Evolutionary conservation across 2,797 vertebrate species (phyloP).

Genomic region (Pangasius krempfi): DNA sequence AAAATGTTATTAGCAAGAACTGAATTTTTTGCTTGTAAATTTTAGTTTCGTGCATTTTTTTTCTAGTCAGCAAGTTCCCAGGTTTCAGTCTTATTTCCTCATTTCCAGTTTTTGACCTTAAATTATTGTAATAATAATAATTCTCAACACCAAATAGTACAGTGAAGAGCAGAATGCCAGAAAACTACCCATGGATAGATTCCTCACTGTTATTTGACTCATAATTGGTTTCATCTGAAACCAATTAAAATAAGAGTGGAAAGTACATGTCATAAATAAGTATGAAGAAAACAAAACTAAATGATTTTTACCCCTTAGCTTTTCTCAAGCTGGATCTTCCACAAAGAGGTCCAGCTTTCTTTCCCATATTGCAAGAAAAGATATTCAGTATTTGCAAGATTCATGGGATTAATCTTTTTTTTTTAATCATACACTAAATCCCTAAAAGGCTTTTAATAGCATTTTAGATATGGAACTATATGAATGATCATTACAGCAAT

Average conservation of each 20-base stretch:
- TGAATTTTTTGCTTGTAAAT: not conserved
- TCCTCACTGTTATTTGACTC: not conserved
- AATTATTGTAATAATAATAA: not conserved
- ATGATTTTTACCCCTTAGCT: not conserved
- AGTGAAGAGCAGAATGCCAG: not conserved
- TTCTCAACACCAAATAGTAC: not conserved
- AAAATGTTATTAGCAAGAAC: not conserved
- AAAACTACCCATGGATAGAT: not conserved
- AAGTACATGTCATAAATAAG: not conserved
- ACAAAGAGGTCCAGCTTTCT: not conserved
- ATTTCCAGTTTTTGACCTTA: not conserved
- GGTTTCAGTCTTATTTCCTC: conserved; percentile 7
- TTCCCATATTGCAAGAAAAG: not conserved
- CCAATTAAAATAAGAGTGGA: not conserved
- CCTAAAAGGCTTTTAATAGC: not conserved
- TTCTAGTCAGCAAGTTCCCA: not conserved
- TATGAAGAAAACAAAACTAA: not conserved
- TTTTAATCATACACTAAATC: not conserved
- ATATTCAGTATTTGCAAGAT: not conserved
- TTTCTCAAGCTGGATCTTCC: not conserved
- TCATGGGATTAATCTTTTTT: not conserved
- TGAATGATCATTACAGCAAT: not conserved
- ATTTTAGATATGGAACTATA: not conserved
- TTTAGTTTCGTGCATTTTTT: not conserved
- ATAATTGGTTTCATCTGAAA: not conserved